A percentile compares a stretch with the other conserved stretches of the same genome.
Conservation (phyloP, 2,888 invertebrate species). For the Cheilosia grossa region DNA sequence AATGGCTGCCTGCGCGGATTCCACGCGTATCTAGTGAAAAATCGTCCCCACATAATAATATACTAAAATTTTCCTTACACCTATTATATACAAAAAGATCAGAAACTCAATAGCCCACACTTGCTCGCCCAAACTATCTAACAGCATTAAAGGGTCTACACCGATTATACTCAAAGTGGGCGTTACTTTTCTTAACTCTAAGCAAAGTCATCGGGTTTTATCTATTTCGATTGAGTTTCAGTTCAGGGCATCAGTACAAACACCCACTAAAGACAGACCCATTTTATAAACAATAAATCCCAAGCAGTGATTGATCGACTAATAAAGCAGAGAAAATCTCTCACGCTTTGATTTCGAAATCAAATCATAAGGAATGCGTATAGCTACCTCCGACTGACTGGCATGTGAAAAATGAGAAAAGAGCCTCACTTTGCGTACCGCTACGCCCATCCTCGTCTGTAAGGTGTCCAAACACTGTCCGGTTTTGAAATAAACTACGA, state of each 20-base stretch:
- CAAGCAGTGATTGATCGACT: slow-evolving; percentile 56
- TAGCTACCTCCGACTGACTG: slow-evolving; percentile 13
- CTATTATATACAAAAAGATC: too few relatives aligned
- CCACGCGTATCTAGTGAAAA: too few relatives aligned
- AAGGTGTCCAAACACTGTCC: slow-evolving; percentile 20
- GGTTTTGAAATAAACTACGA: slow-evolving; percentile 6
- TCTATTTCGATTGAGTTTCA: not conserved
- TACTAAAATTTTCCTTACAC: too few relatives aligned
- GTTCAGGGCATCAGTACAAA: not conserved
- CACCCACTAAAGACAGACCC: not conserved
- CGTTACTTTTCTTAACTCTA: slow-evolving; percentile 44
- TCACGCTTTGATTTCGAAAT: not conserved
- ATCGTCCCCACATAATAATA: too few relatives aligned
- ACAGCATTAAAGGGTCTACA: not conserved
- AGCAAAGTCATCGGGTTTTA: not conserved
- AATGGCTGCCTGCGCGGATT: too few relatives aligned
- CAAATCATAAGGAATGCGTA: not conserved
- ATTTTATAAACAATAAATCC: slow-evolving; percentile 14
- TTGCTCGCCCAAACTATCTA: too few relatives aligned
- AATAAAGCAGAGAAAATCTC: not conserved
- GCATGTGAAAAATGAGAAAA: slow-evolving; percentile 29
- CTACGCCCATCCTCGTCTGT: not conserved
- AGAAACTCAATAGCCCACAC: too few relatives aligned
- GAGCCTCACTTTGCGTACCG: not conserved
- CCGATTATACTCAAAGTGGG: slow-evolving; percentile 46